Percentiles rank a stretch among this genome's conserved stretches.
Conservation (phyloP, 2,888 invertebrate species). For the Gnatocerus cornutus region DNA sequence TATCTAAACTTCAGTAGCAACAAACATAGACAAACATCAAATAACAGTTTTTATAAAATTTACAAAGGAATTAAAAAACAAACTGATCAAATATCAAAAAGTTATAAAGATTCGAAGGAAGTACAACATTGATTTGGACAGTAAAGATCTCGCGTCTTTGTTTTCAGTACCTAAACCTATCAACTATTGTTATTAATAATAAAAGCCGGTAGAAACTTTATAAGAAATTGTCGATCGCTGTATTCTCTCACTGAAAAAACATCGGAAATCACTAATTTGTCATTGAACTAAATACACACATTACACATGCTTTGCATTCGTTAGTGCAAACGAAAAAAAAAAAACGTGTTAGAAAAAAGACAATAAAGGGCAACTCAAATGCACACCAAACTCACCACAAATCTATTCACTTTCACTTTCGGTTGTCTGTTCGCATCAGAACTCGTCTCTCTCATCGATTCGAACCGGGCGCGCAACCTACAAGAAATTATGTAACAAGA, state of each 20-base stretch:
- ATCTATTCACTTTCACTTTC: conserved; percentile 88
- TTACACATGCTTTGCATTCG: conserved; percentile 10
- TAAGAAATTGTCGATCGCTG: conserved; percentile 24
- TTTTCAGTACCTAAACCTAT: conserved; percentile 31
- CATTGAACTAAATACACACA: conserved; percentile 16
- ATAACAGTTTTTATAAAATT: conserved; percentile 42
- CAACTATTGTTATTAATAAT: conserved; percentile 38
- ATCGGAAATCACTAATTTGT: conserved; percentile 37
- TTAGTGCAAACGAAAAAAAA: conserved; percentile 49
- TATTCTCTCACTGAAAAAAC: conserved; percentile 56
- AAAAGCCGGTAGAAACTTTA: conserved; percentile 55
- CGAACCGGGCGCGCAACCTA: conserved; percentile 90
- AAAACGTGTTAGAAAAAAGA: conserved; percentile 44
- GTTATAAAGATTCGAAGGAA: conserved; percentile 25
- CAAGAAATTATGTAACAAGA: conserved; percentile 53
- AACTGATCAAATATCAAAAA: conserved; percentile 32
- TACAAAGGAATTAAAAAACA: conserved; percentile 35
- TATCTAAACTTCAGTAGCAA: conserved; percentile 34
- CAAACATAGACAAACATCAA: conserved; percentile 35
- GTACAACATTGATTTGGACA: conserved; percentile 25
- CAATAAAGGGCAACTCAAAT: conserved; percentile 31
- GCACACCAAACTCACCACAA: conserved; percentile 85
- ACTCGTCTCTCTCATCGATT: conserved; percentile 82
- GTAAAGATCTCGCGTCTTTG: not conserved
- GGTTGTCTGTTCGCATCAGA: conserved; percentile 69